A percentile compares a stretch with the other conserved stretches of the same genome.
These are phyloP conservation scores for Agrochola litura DNA, from an alignment of 2,888 invertebrate genomes.

Conservation along the genomic window DNA sequence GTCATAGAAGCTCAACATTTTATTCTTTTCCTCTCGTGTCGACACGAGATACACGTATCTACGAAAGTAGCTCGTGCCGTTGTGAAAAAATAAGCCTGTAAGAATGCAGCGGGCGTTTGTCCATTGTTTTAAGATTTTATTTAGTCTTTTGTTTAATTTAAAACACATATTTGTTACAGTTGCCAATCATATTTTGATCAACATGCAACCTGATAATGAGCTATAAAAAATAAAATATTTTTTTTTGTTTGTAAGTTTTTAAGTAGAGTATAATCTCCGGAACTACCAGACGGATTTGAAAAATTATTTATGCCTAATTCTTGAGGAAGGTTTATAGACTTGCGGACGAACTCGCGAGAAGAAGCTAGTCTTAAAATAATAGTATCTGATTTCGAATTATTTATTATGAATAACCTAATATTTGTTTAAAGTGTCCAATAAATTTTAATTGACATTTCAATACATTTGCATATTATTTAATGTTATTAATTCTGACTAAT, in stretches of 20 bases:
- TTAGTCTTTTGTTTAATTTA: background rate
- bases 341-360: too few species aligned
- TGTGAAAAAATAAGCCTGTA: constrained; percentile 13
- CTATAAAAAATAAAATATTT: too few species aligned
- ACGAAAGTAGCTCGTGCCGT: background rate
- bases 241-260: too few species aligned
- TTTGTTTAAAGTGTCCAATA: background rate
- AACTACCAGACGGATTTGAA: too few species aligned
- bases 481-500: background rate
- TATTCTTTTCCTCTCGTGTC: constrained; percentile 25
- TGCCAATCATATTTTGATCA: too few species aligned
- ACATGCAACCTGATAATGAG: too few species aligned
- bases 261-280: too few species aligned
- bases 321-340: too few species aligned
- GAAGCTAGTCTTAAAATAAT: background rate
- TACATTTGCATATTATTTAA: constrained; percentile 8
- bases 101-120: background rate
- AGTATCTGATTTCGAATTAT: background rate
- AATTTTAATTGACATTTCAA: constrained; percentile 5
- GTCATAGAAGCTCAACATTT: constrained; percentile 35
- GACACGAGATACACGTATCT: constrained; percentile 15
- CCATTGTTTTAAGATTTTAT: background rate
- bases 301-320: too few species aligned
- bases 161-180: too few species aligned
- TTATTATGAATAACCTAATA: background rate